Conservation (phyloP, 2,113 vertebrate species). For the Clarias magur region DNA sequence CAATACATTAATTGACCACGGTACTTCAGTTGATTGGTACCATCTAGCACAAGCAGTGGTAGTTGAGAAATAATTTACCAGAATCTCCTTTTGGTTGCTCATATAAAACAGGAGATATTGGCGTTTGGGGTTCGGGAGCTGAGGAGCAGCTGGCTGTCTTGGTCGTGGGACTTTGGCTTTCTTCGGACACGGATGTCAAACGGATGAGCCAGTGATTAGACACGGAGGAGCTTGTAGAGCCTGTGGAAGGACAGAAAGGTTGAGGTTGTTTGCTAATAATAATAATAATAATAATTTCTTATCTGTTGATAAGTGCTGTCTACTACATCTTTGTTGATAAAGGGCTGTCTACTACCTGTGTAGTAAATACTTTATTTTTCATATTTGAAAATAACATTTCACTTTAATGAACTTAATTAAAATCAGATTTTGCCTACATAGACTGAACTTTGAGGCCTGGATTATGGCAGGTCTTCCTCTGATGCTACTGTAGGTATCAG, state of each 20-base stretch:
- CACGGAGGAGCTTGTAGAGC: conserved; percentile 77
- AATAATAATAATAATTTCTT: too few relatives aligned
- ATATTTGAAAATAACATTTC: background rate
- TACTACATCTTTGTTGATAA: background rate
- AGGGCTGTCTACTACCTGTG: background rate
- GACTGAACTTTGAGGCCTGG: background rate
- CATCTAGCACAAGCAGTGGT: too few relatives aligned
- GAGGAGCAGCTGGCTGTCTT: conserved; percentile 57
- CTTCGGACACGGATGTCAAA: conserved; percentile 72
- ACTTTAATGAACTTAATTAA: background rate
- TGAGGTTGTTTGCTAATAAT: background rate
- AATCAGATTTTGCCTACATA: background rate
- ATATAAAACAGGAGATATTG: conserved; percentile 67
- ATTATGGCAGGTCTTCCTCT: background rate
- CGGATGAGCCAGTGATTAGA: conserved; percentile 86
- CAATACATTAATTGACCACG: background rate
- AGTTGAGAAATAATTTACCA: conserved; percentile 63
- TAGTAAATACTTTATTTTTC: background rate
- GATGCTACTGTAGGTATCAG: background rate
- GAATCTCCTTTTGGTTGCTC: conserved; percentile 65
- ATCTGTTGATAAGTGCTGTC: too few relatives aligned
- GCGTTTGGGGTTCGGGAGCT: conserved; percentile 58
- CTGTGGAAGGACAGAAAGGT: conserved; percentile 59
- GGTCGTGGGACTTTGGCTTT: conserved; percentile 61
- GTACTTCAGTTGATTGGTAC: background rate